Evolutionary conservation across 2,113 vertebrate species (phyloP).

Genomic region (Thalassoma bifasciatum): DNA sequence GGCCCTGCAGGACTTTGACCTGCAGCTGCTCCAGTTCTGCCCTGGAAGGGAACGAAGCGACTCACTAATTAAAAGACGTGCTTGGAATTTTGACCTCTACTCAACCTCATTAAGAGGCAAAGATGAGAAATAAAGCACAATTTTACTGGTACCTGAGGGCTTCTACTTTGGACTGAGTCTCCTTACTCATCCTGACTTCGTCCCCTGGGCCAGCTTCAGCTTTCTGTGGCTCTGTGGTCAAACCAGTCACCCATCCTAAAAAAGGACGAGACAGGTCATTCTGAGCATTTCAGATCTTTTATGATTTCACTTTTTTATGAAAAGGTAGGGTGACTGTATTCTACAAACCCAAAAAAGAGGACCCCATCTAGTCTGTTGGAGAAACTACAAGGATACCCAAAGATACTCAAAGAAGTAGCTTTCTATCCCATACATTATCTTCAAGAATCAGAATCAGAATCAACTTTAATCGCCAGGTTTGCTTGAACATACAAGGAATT

Average conservation of each 20-base stretch:
- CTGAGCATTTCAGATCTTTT: background rate
- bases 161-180: conserved; percentile 93
- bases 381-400: too few relatives aligned
- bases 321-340: background rate
- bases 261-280: background rate
- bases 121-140: background rate
- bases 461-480: too few relatives aligned
- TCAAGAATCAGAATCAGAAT: too few relatives aligned
- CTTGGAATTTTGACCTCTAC: background rate
- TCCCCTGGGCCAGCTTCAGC: conserved; percentile 91
- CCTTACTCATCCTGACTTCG: conserved; percentile 92
- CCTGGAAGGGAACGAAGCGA: conserved; percentile 81
- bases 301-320: background rate
- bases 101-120: rapidly evolving
- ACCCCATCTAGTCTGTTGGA: too few relatives aligned
- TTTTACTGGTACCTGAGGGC: conserved; percentile 81
- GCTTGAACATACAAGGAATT: too few relatives aligned
- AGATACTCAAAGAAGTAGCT: too few relatives aligned
- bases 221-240: conserved; percentile 92
- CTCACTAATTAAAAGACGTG: background rate
- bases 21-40: conserved; percentile 95
- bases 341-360: too few relatives aligned
- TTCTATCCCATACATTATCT: too few relatives aligned
- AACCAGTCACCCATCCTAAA: conserved; percentile 95
- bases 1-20: conserved; percentile 91